A percentile compares a stretch with the other conserved stretches of the same genome.
phyloP scores from a whole-genome alignment of 2,113 vertebrate genomes.

The Siphamia tubifer region DNA sequence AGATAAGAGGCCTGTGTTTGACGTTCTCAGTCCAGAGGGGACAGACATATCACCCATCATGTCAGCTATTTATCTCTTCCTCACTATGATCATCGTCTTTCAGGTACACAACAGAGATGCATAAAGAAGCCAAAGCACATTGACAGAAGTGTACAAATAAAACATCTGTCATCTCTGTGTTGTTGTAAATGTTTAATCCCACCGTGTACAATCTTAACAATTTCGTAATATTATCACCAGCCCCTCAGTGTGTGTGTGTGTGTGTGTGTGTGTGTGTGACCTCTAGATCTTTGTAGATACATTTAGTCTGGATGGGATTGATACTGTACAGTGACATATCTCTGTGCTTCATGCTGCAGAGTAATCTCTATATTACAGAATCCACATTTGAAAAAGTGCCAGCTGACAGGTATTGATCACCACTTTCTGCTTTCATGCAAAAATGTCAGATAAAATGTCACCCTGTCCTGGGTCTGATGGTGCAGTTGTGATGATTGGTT shows the following conservation, averaged over 20 bases:
- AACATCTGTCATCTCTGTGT: not conserved
- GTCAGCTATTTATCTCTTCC: constrained; percentile 92
- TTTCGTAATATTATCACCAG: not conserved
- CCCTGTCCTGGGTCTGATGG: constrained; percentile 25
- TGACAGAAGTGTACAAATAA: constrained; percentile 8
- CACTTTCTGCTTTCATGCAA: not conserved
- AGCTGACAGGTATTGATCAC: constrained; percentile 29
- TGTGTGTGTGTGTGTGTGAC: constrained; percentile 1
- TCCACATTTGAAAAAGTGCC: constrained; percentile 1
- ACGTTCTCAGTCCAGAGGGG: constrained; percentile 88
- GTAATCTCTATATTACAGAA: not conserved
- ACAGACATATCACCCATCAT: constrained; percentile 86
- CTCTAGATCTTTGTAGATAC: constrained; percentile 26
- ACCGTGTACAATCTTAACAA: not conserved
- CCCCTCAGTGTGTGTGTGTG: not conserved
- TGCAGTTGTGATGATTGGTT: not conserved
- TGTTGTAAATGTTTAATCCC: constrained; percentile 23
- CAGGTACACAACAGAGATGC: constrained; percentile 82
- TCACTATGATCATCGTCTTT: constrained; percentile 95
- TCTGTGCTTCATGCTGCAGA: not conserved
- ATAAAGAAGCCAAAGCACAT: not conserved
- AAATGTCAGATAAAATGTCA: constrained; percentile 25
- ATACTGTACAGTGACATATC: not conserved
- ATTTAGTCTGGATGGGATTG: not conserved
- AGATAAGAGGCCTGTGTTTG: constrained; percentile 90